Evolutionary conservation across 2,888 invertebrate genomes (phyloP), one percentile per base, ranked within the genome.

Genomic region (Galeruca laticollis): DNA sequence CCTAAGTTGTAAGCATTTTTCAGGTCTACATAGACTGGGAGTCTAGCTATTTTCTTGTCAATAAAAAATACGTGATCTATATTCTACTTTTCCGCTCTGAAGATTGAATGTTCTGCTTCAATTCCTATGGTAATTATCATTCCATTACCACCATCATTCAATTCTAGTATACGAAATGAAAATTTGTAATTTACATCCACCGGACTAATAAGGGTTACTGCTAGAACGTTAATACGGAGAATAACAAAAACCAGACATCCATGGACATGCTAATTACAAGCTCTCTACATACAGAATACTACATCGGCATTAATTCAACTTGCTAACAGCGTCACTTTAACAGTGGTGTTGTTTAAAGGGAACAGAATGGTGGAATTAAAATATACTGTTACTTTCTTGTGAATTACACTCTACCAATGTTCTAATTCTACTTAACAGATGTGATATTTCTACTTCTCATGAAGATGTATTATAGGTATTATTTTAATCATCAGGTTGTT

Each of bases 241-340:
- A 73, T 81, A 81, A 82, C 84, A 85, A 85, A 85, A 85, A 85
- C 82, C 84, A 82, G 83, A 83, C 84, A 85, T 83, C 81, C 83
- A 84, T 82, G 84, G 84, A 85, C 85, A 85, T 84, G 85, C 84
- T 85, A 85, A 85, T 85, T 85, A 85, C 85, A 85, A 79, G 84
- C 84, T 83, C 84, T 84, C 84, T 84, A 84, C 84, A 84, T 84
- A 84, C 83, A 84, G 83, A 83, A 84, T 84, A 84, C 84, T 84
- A 83, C 83, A 83, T 83, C 80, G 82, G 83, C 83, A 84, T 84
- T 85, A 85, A 84, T 85, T 85, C 84, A 84, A 84, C 84, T 83
- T 83, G 83, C 82, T 81, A 57, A 82, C 82, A 79, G 73, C 79
- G 78, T 80, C 81, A 57, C 26, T 56, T 40, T n/a, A 49, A 18